Conservation (phyloP, 2,888 invertebrate genomes). For the Pterostichus niger region DNA sequence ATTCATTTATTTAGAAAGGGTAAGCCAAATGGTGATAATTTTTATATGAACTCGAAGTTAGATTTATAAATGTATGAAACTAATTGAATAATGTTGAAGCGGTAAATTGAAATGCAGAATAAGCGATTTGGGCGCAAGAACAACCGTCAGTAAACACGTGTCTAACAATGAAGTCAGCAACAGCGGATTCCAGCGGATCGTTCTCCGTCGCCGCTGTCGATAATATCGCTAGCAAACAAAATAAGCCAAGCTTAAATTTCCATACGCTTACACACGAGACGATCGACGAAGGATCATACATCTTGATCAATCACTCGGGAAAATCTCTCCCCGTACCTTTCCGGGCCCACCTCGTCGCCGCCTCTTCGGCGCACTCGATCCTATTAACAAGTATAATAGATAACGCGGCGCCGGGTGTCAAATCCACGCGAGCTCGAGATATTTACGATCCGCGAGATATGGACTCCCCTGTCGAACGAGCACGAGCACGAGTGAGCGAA, state of each 20-base stretch:
- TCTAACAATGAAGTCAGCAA: constrained; percentile 41
- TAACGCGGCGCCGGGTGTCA: constrained; percentile 60
- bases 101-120: too few species aligned
- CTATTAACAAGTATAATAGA: constrained; percentile 65
- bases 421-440: constrained; percentile 60
- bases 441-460: constrained; percentile 62
- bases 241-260: constrained; percentile 65
- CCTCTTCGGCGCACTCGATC: constrained; percentile 46
- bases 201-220: constrained; percentile 17
- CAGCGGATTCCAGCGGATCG: constrained; percentile 31
- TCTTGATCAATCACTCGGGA: constrained; percentile 62
- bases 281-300: constrained; percentile 58
- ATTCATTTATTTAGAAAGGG: too few species aligned
- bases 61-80: too few species aligned
- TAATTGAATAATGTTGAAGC: too few species aligned
- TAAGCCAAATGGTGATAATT: too few species aligned
- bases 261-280: constrained; percentile 63
- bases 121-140: too few species aligned
- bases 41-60: too few species aligned
- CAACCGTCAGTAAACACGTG: background rate
- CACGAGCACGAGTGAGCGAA: too few species aligned
- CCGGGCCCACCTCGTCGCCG: constrained; percentile 7
- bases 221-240: constrained; percentile 59
- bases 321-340: constrained; percentile 42
- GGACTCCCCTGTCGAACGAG: constrained; percentile 40